A percentile compares a stretch with the other conserved stretches of the same genome.
Evolutionary conservation across 2,113 vertebrate species (phyloP).

Genomic region (Syngnathus scovelli): DNA sequence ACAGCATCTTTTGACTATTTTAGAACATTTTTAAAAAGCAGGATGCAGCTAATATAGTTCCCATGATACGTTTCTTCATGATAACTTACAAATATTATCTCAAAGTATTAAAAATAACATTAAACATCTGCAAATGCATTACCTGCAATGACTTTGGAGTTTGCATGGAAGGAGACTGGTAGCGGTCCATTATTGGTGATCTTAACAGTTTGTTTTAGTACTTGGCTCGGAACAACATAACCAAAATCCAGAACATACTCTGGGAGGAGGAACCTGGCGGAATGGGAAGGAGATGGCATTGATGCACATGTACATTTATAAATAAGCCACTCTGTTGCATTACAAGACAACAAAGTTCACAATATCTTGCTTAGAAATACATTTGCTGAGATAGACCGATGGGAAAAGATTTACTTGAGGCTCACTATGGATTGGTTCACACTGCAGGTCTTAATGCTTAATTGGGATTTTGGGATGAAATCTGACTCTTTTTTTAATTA

Average conservation of each 20-base stretch:
- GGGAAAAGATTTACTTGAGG: neutral
- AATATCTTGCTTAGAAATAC: neutral
- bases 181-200: conserved; percentile 43
- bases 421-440: neutral
- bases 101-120: neutral
- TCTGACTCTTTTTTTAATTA: no score
- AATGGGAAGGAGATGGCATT: neutral
- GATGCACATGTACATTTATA: neutral
- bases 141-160: conserved; percentile 48
- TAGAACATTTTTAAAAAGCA: neutral
- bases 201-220: conserved; percentile 24
- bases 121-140: neutral
- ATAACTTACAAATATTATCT: neutral
- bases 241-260: conserved; percentile 59
- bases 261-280: conserved; percentile 37
- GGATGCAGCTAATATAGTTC: no score
- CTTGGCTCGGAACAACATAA: conserved; percentile 26
- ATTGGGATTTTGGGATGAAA: no score
- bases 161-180: conserved; percentile 44
- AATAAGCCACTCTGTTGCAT: neutral
- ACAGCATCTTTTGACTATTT: neutral
- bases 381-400: neutral
- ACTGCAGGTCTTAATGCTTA: neutral
- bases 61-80: neutral
- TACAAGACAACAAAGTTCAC: neutral